phyloP scores from a whole-genome alignment of 2,113 vertebrate genomes.

The Felis chaus region DNA sequence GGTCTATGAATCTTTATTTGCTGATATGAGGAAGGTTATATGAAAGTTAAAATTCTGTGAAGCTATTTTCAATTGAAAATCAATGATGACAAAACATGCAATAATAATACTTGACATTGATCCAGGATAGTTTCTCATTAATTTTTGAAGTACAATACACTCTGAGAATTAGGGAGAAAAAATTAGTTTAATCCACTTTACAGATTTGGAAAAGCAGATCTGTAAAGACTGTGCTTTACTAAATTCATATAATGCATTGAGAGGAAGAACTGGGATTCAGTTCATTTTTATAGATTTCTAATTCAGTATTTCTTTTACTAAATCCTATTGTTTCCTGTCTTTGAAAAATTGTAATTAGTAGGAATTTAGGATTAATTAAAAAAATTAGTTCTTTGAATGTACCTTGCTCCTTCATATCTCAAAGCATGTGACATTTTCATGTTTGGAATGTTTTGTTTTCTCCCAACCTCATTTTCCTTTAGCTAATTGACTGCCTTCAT shows the following conservation, averaged over 20 bases:
- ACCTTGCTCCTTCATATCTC: neutral
- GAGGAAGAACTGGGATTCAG: neutral
- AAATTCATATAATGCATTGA: neutral
- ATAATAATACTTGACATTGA: neutral
- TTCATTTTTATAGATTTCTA: neutral
- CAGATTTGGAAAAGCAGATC: neutral
- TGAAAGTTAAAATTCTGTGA: neutral
- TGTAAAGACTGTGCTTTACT: neutral
- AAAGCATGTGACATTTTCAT: neutral
- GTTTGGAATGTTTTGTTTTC: neutral
- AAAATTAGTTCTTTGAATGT: neutral
- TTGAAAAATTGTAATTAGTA: neutral
- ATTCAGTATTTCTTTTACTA: neutral
- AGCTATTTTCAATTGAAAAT: slow-evolving; percentile 28
- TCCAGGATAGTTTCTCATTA: neutral
- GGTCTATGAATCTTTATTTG: slow-evolving; percentile 6
- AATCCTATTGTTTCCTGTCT: neutral
- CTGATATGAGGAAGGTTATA: neutral
- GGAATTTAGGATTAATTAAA: neutral
- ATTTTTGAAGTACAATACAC: neutral
- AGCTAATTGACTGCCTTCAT: neutral
- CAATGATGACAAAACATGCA: neutral
- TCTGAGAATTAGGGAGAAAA: neutral
- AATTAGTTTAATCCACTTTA: neutral
- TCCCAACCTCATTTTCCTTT: neutral